phyloP scores from a whole-genome alignment of 53 echinoderm and acorn worm genomes.

The Stichopus horrens region DNA sequence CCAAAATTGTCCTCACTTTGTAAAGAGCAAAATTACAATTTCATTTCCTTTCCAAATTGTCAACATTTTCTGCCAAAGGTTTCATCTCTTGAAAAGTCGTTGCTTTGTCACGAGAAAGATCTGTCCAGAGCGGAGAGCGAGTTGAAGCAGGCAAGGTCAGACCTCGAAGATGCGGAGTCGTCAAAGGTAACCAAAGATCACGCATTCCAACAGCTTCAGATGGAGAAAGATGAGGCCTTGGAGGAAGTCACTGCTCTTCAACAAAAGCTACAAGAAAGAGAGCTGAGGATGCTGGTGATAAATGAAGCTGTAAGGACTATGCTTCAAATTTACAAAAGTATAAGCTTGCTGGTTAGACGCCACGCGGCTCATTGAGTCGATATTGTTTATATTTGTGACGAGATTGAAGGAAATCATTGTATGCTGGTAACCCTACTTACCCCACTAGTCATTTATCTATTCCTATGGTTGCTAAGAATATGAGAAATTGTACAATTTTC shows the following conservation, averaged over 20 bases:
- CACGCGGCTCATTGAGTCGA: no score
- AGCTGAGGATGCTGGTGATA: not conserved
- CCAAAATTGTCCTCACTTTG: no score
- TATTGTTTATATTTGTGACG: no score
- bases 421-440: no score
- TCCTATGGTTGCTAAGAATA: no score
- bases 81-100: constrained; percentile 2
- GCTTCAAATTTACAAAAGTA: not conserved
- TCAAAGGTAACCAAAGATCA: not conserved
- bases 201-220: constrained; percentile 1
- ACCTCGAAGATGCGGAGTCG: not conserved
- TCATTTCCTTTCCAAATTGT: no score
- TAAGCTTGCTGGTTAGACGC: not conserved
- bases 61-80: not conserved
- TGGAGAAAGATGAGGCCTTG: not conserved
- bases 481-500: no score
- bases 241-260: not conserved
- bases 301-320: not conserved
- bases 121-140: not conserved
- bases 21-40: no score
- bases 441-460: no score
- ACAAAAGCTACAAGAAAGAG: not conserved
- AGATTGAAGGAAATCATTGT: no score
- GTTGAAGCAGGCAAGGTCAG: not conserved
- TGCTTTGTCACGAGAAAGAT: constrained; percentile 8